Evolutionary conservation across 2,888 invertebrate genomes (phyloP), one percentile per base, ranked within the genome.

Genomic region (Glyphotaelius pellucidus): DNA sequence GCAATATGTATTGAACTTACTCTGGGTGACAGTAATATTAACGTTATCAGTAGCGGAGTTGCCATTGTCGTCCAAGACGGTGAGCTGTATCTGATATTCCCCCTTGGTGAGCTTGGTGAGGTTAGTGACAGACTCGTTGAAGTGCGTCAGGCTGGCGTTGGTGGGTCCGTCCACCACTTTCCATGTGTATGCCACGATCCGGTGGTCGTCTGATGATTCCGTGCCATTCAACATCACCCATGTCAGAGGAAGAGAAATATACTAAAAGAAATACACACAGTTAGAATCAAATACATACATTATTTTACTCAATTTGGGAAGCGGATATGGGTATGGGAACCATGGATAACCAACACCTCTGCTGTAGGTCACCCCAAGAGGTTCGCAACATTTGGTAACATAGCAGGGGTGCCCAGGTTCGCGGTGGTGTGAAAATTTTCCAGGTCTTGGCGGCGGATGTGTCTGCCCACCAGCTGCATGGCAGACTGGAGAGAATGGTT

Each of bases 101-200:
- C 99, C 99, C 94, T 98, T 98, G 0, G 98, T 98, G 80, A 98
- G 96, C 0, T 96, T 96, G 0, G 98, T 98, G 0, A 98, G 98
- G 95, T 98, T 98, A 15, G 98, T 98, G 90, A 97, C 95, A 0
- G 97, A 97, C 94, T 96, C 96, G 94, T 97, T 97, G 93, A 95
- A 96, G 94, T 96, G 95, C 81, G 94, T 94, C 93, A 97, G 95
- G 11, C 94, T 95, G 83, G 97, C 97, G 94, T 96, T 96, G 94
- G 97, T 97, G 14, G 97, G 97, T 1, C 97, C 97, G 93, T 96
- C 97, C 12, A 98, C 95, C 94, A 98, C 98, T 94, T 97, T 97
- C 99, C 99, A 99, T 19, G 97, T 97, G 96, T 97, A 99, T 79
- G 97, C 97, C 38, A 97, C 97, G 93, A 99, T 98, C 94, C 97